These are phyloP conservation scores for Hydractinia symbiolongicarpus DNA, from an alignment of 30 jellyfish, hydroid and myxozoan genomes.

Conservation along the genomic window DNA sequence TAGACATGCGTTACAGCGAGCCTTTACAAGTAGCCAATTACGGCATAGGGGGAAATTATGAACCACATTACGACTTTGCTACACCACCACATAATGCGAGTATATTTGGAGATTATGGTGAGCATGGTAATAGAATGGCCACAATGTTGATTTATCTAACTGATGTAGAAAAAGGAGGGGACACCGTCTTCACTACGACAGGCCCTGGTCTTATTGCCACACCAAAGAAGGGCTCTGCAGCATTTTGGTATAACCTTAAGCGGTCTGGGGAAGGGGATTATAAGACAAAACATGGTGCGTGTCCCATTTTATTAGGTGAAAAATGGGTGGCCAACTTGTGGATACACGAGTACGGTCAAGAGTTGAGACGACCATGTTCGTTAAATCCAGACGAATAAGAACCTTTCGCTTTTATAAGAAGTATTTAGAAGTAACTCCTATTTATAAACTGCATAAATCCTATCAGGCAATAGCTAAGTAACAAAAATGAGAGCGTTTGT, in stretches of 20 bases:
- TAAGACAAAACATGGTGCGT: conserved; percentile 21
- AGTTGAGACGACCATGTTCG: conserved; percentile 23
- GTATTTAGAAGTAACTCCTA: too few relatives aligned
- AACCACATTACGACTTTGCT: conserved; percentile 16
- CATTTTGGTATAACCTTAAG: conserved; percentile 23
- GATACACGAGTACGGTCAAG: conserved; percentile 40
- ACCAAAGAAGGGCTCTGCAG: conserved; percentile 12
- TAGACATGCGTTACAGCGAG: conserved; percentile 27
- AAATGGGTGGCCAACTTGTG: conserved; percentile 36
- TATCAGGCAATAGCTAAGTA: too few relatives aligned
- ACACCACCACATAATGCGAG: conserved; percentile 14
- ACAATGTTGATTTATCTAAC: conserved; percentile 5
- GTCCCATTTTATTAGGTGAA: conserved; percentile 24
- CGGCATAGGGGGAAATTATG: conserved; percentile 20
- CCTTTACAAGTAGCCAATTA: conserved; percentile 37
- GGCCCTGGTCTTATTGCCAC: background rate
- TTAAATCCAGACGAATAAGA: conserved; percentile 24
- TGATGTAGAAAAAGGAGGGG: conserved; percentile 18
- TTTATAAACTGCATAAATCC: too few relatives aligned
- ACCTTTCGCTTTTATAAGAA: background rate
- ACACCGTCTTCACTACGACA: background rate
- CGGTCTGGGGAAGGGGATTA: conserved; percentile 21
- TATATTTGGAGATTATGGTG: conserved; percentile 3
- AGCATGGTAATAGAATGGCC: conserved; percentile 9
- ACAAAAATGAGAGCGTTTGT: too few relatives aligned